These are phyloP conservation scores for Spea hammondii DNA, from an alignment of 2,797 vertebrate species.

Conservation along the genomic window DNA sequence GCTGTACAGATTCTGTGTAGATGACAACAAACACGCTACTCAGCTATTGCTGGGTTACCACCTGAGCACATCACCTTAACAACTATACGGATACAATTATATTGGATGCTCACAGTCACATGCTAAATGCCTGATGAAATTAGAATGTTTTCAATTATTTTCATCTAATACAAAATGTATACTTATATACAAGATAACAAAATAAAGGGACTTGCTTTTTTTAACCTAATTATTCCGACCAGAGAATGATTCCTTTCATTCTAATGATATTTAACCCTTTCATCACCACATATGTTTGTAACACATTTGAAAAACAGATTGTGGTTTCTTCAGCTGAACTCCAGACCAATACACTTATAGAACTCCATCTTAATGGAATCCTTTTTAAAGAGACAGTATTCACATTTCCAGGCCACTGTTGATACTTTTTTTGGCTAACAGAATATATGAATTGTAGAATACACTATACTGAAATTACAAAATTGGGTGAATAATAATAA, in stretches of 20 bases:
- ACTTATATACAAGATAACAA: conserved; percentile 89
- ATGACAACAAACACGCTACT: conserved; percentile 77
- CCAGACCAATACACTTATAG: too few relatives aligned
- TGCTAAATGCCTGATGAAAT: conserved; percentile 85
- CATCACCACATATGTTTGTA: neutral
- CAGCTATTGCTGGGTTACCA: conserved; percentile 73
- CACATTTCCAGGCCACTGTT: conserved; percentile 23
- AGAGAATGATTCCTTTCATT: conserved; percentile 68
- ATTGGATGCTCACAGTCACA: conserved; percentile 79
- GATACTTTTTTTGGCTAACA: neutral
- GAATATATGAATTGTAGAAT: conserved; percentile 13
- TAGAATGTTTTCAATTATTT: conserved; percentile 73
- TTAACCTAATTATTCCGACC: conserved; percentile 65
- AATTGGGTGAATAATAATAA: conserved; percentile 6
- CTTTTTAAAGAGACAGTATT: conserved; percentile 70
- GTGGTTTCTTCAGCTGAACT: neutral
- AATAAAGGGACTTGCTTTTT: conserved; percentile 78
- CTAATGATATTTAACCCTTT: conserved; percentile 55
- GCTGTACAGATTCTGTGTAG: conserved; percentile 72
- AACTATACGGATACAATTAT: conserved; percentile 79
- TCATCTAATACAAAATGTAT: conserved; percentile 80
- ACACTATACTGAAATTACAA: conserved; percentile 16
- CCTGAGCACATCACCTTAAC: conserved; percentile 78
- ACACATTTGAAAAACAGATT: neutral
- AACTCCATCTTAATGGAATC: neutral